Conservation (phyloP, 1,140 invertebrate genomes). For the Drosophila insularis region DNA sequence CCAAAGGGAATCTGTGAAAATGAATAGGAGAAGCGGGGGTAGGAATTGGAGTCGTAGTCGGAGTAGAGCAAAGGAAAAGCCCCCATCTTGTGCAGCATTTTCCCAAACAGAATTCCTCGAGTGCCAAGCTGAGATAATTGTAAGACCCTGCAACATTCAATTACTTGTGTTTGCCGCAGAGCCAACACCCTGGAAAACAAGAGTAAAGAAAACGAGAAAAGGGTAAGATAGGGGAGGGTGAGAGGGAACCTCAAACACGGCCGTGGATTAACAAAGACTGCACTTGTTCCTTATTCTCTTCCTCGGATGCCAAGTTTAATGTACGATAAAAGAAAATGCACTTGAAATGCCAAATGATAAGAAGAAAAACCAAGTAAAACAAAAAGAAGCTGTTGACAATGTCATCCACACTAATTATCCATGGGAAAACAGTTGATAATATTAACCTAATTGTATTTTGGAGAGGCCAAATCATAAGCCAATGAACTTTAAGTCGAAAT, state of each 20-base stretch:
- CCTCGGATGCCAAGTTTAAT: slow-evolving; percentile 43
- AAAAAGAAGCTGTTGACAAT: slow-evolving; percentile 35
- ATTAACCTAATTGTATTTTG: slow-evolving; percentile 27
- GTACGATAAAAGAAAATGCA: slow-evolving; percentile 60
- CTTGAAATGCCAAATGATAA: slow-evolving; percentile 46
- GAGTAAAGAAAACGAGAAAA: slow-evolving; percentile 32
- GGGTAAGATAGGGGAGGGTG: slow-evolving; percentile 36
- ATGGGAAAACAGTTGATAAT: slow-evolving; percentile 29
- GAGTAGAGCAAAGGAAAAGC: slow-evolving; percentile 9
- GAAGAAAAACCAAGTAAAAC: slow-evolving; percentile 24
- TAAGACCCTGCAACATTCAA: slow-evolving; percentile 42
- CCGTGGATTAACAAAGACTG: slow-evolving; percentile 34
- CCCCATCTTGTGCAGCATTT: slow-evolving; percentile 29
- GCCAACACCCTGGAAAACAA: slow-evolving; percentile 34
- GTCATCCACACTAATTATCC: slow-evolving; percentile 14
- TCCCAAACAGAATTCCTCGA: slow-evolving; percentile 23
- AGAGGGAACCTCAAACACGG: slow-evolving; percentile 27
- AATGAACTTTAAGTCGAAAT: slow-evolving; percentile 50
- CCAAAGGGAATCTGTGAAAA: slow-evolving; percentile 12
- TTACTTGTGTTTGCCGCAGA: slow-evolving; percentile 22
- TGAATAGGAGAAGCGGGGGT: background rate
- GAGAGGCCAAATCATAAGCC: slow-evolving; percentile 32
- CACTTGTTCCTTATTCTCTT: slow-evolving; percentile 41
- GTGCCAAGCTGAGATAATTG: slow-evolving; percentile 33
- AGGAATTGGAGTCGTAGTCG: too few species aligned